Evolutionary conservation across 1,140 invertebrate species (phyloP).

Genomic region (Neodiprion virginianus): DNA sequence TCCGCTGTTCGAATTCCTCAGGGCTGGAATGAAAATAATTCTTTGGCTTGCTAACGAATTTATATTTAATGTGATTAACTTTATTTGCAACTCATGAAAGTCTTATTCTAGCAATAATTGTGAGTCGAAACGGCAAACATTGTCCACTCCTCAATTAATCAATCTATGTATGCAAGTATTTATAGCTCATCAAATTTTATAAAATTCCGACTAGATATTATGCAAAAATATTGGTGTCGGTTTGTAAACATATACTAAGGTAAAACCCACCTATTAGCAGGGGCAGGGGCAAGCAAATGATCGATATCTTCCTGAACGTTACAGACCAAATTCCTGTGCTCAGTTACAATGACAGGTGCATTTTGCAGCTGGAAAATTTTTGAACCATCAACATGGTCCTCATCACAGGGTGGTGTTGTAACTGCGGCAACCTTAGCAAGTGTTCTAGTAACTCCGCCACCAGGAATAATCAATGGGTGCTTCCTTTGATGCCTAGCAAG

Average conservation of each 20-base stretch:
- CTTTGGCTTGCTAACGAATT: no score
- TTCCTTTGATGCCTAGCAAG: constrained; percentile 84
- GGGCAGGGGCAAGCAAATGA: background rate
- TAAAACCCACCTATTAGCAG: background rate
- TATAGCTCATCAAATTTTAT: no score
- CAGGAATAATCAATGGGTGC: constrained; percentile 86
- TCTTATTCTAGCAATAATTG: no score
- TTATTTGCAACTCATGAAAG: no score
- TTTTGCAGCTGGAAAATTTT: background rate
- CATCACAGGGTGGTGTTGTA: constrained; percentile 46
- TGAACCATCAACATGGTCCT: constrained; percentile 45
- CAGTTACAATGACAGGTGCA: background rate
- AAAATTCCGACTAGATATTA: no score
- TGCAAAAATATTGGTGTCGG: no score
- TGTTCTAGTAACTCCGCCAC: constrained; percentile 67
- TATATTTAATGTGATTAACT: no score
- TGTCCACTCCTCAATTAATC: no score
- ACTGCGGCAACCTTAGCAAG: constrained; percentile 66
- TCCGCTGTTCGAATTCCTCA: constrained; percentile 65
- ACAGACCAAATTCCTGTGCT: background rate
- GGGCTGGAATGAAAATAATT: constrained; percentile 47
- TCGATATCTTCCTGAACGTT: background rate
- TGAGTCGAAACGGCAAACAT: no score
- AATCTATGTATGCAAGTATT: no score
- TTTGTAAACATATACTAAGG: background rate